phyloP scores from a whole-genome alignment of 1,140 invertebrate species.

The Euborellia annulipes region DNA sequence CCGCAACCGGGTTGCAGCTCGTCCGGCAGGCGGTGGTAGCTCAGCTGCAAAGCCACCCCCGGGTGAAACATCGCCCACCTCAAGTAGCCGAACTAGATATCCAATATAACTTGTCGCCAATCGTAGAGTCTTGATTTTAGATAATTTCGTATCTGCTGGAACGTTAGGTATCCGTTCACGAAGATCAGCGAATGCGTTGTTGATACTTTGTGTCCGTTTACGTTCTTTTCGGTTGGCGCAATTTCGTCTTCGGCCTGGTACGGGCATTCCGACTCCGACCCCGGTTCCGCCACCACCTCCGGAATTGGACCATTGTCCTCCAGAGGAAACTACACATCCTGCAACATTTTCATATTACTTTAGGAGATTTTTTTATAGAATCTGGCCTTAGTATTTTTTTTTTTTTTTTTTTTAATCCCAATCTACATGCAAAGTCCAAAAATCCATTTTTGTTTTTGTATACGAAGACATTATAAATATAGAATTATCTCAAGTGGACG shows the following conservation, averaged over 20 bases:
- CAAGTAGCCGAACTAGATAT: conserved; percentile 66
- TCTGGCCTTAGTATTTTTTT: too few relatives aligned
- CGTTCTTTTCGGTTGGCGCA: conserved; percentile 85
- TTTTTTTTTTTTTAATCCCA: too few relatives aligned
- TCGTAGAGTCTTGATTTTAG: conserved; percentile 80
- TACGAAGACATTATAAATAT: too few relatives aligned
- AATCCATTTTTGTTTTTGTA: too few relatives aligned
- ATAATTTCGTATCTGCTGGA: conserved; percentile 84
- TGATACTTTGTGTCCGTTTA: conserved; percentile 81
- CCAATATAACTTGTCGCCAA: conserved; percentile 84
- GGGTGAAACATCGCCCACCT: conserved; percentile 48
- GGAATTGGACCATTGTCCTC: too few relatives aligned
- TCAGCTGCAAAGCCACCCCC: conserved; percentile 54
- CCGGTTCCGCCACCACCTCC: too few relatives aligned
- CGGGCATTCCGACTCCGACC: too few relatives aligned
- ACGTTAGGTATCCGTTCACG: conserved; percentile 91
- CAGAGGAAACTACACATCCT: too few relatives aligned
- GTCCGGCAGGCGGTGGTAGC: conserved; percentile 23
- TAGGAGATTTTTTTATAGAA: too few relatives aligned
- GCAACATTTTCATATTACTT: too few relatives aligned
- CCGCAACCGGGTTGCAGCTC: neutral
- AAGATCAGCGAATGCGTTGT: conserved; percentile 83
- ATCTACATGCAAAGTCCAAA: too few relatives aligned
- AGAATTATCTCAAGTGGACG: too few relatives aligned
- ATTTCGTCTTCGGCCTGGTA: neutral